Conservation (phyloP, 2,888 invertebrate species). For the Lepidocyrtinus sp. region DNA sequence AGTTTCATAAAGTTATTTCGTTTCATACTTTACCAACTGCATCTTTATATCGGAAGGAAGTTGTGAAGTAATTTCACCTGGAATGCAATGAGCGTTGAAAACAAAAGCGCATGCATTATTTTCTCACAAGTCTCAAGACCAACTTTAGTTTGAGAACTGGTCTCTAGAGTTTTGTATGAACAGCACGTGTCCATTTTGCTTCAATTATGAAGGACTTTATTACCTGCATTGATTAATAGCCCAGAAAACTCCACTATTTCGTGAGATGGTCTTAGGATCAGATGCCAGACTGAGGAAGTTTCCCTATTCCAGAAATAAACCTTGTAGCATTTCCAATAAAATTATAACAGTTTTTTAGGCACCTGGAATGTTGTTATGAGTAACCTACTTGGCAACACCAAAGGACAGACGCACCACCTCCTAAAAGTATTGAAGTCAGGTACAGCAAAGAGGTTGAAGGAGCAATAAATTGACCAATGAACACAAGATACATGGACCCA, state of each 20-base stretch:
- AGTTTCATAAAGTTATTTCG: neutral
- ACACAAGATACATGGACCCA: conserved; percentile 82
- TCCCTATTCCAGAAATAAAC: conserved; percentile 94
- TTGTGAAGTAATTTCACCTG: neutral
- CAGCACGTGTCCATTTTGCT: no score
- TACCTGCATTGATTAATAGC: conserved; percentile 94
- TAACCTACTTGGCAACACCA: conserved; percentile 76
- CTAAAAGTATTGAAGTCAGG: conserved; percentile 87
- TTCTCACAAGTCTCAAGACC: neutral
- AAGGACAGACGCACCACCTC: conserved; percentile 92
- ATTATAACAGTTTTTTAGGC: no score
- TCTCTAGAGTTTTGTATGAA: neutral
- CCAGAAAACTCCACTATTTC: conserved; percentile 98
- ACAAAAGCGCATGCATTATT: neutral
- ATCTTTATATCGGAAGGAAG: neutral
- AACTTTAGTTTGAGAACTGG: neutral
- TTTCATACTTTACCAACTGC: neutral
- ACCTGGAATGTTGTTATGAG: no score
- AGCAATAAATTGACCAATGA: conserved; percentile 90
- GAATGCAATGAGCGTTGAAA: neutral
- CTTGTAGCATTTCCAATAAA: no score
- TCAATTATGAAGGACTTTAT: conserved; percentile 29
- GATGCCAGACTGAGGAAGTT: conserved; percentile 93
- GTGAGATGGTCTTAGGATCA: conserved; percentile 86
- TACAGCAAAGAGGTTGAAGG: conserved; percentile 90